Percentiles rank a stretch among this genome's conserved stretches.
phyloP scores from a whole-genome alignment of 2,888 invertebrate species.

The Itoplectis maculator region DNA sequence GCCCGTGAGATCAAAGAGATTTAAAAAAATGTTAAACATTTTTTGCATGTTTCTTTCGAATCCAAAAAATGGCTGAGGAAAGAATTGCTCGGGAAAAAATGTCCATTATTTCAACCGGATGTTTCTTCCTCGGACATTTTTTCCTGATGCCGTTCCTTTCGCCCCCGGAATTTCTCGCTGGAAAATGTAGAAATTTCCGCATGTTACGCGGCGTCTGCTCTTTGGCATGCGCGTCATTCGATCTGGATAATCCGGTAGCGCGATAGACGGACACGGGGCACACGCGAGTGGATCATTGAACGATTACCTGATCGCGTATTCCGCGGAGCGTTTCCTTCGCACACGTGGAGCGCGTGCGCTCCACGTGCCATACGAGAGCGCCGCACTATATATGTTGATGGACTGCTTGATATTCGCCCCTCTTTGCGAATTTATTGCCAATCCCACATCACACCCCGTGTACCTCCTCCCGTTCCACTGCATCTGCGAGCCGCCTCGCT shows the following conservation, averaged over 20 bases:
- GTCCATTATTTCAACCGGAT: too few relatives aligned
- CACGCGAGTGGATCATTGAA: slow-evolving; percentile 54
- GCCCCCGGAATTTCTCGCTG: background rate
- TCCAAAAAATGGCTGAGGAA: background rate
- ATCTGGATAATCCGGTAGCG: slow-evolving; percentile 34
- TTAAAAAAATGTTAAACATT: background rate
- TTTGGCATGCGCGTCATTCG: slow-evolving; percentile 29
- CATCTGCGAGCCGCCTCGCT: background rate
- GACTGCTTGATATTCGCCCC: slow-evolving; percentile 64
- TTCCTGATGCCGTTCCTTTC: background rate
- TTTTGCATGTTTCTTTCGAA: background rate
- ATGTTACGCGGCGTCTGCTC: background rate
- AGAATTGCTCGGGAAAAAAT: too few relatives aligned
- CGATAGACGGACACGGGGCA: slow-evolving; percentile 4
- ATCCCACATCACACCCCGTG: slow-evolving; percentile 49
- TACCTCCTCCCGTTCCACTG: background rate
- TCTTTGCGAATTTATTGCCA: slow-evolving; percentile 64
- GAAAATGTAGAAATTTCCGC: background rate
- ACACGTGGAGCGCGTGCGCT: background rate
- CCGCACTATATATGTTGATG: slow-evolving; percentile 55
- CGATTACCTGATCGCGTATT: slow-evolving; percentile 62
- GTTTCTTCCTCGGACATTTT: too few relatives aligned
- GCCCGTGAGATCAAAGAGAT: background rate
- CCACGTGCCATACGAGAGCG: slow-evolving; percentile 32
- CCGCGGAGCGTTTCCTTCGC: slow-evolving; percentile 30